A percentile compares a stretch with the other conserved stretches of the same genome.
Conservation (phyloP, 2,113 vertebrate species). For the Vulpes lagopus region DNA sequence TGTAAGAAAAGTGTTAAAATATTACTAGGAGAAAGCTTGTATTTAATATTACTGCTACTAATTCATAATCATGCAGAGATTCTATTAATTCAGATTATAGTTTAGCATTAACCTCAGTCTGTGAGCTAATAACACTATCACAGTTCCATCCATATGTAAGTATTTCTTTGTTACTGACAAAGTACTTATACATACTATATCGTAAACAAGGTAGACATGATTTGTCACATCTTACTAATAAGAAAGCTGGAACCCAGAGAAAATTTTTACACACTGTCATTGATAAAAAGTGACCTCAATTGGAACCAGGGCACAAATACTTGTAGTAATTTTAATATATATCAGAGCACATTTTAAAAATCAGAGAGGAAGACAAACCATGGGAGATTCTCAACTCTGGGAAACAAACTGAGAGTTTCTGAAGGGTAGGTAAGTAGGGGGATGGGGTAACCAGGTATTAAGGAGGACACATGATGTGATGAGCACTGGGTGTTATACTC, state of each 20-base stretch:
- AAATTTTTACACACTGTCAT: neutral
- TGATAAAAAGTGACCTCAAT: slow-evolving; percentile 17
- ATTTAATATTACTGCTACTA: slow-evolving; percentile 69
- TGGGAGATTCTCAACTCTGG: too few relatives aligned
- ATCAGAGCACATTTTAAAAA: neutral
- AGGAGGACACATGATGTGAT: too few relatives aligned
- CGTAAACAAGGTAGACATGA: neutral
- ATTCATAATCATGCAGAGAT: slow-evolving; percentile 62
- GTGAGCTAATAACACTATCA: neutral
- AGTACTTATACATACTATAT: neutral
- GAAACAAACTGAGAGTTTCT: too few relatives aligned
- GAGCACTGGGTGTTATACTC: too few relatives aligned
- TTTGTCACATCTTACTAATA: neutral
- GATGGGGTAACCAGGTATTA: too few relatives aligned
- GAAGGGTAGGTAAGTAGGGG: too few relatives aligned
- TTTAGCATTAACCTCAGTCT: slow-evolving; percentile 54
- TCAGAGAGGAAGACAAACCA: too few relatives aligned
- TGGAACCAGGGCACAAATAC: neutral
- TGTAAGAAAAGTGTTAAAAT: slow-evolving; percentile 39
- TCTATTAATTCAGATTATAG: slow-evolving; percentile 52
- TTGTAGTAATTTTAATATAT: neutral
- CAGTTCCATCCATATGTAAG: neutral
- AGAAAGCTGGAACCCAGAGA: neutral
- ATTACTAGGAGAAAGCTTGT: slow-evolving; percentile 58
- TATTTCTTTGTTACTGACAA: neutral